These are phyloP conservation scores for Lycophotia porphyrea DNA, from an alignment of 2,888 invertebrate genomes.

Conservation along the genomic window DNA sequence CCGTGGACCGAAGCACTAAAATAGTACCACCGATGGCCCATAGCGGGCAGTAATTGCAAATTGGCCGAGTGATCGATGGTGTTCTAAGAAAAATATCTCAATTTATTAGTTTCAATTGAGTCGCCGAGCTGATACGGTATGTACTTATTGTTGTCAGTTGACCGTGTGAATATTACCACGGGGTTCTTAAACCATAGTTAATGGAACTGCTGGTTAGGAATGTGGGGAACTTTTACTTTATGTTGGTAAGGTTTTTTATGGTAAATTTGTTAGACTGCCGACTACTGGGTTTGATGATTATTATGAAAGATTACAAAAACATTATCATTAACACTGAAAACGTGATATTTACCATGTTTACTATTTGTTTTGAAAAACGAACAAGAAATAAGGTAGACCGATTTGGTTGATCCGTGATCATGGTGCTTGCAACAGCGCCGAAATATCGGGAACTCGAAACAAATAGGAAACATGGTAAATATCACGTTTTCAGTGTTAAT, in stretches of 20 bases:
- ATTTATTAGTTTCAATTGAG: constrained; percentile 75
- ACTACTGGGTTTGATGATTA: neutral
- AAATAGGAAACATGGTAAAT: no score
- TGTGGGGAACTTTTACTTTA: constrained; percentile 31
- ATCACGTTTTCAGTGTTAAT: no score
- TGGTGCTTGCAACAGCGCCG: no score
- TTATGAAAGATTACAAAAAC: neutral
- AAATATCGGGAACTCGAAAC: no score
- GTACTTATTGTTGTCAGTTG: constrained; percentile 40
- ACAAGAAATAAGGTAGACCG: no score
- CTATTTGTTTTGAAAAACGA: no score
- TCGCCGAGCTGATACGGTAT: constrained; percentile 45
- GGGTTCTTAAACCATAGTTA: constrained; percentile 10
- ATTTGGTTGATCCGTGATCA: no score
- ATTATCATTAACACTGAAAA: no score
- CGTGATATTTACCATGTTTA: no score
- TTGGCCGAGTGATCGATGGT: constrained; percentile 76
- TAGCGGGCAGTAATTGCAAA: constrained; percentile 72
- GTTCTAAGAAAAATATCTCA: constrained; percentile 77
- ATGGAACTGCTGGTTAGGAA: constrained; percentile 7
- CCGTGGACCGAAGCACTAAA: constrained; percentile 54
- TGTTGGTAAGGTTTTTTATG: neutral
- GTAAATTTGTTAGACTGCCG: neutral
- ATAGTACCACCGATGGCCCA: constrained; percentile 49
- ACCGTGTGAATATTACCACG: constrained; percentile 55